Percentiles rank a stretch among this genome's conserved stretches.
These are phyloP conservation scores for Rhegmatorhina hoffmannsi DNA, from an alignment of 2,113 vertebrate genomes.

Conservation along the genomic window DNA sequence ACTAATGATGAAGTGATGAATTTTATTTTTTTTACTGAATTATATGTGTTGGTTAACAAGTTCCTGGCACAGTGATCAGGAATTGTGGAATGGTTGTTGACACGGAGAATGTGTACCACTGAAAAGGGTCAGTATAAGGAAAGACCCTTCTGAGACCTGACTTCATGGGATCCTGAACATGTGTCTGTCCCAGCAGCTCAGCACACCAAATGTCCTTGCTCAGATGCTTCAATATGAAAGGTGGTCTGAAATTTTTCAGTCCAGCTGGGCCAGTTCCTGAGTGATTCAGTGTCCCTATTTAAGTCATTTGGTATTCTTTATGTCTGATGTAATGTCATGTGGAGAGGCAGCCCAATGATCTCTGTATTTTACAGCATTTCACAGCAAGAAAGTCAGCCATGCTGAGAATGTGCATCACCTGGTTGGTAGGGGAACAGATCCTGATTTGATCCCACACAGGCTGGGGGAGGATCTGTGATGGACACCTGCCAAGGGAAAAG, in stretches of 20 bases:
- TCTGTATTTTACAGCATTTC: background rate
- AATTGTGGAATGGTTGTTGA: background rate
- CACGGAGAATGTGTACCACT: background rate
- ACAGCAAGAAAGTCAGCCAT: background rate
- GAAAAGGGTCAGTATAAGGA: background rate
- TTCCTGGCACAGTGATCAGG: background rate
- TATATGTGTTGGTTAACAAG: background rate
- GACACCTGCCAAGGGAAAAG: background rate
- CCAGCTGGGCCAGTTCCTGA: background rate
- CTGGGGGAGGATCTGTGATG: background rate
- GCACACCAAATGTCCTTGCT: background rate
- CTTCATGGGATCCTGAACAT: background rate
- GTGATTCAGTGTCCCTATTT: background rate
- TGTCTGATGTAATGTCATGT: background rate
- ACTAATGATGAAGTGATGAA: background rate
- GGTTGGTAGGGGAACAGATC: background rate
- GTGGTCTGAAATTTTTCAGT: background rate
- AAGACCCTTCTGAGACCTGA: background rate
- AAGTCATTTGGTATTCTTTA: background rate
- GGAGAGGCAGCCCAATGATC: background rate
- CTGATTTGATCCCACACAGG: background rate
- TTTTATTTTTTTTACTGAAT: fast-evolving
- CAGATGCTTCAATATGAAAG: background rate
- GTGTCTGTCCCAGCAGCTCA: background rate
- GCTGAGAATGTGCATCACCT: background rate